Evolutionary conservation across 2,113 vertebrate species (phyloP).

Genomic region (Naja naja): DNA sequence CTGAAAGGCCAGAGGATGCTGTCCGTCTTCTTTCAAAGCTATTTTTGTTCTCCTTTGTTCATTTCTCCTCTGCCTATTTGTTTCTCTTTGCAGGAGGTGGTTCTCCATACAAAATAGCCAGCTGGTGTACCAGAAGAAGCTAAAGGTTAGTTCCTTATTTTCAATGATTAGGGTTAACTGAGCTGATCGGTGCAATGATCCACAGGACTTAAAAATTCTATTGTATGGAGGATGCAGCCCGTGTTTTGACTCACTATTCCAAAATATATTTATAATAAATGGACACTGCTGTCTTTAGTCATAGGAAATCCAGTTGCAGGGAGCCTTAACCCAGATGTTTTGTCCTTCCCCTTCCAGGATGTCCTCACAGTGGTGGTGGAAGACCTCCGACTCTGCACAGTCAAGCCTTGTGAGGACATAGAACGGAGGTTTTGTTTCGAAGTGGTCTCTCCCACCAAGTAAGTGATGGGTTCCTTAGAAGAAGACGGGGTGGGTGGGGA

Average conservation of each 20-base stretch:
- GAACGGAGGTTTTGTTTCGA: constrained; percentile 98
- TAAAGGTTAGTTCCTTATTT: constrained; percentile 78
- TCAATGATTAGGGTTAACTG: background rate
- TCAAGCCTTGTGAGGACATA: constrained; percentile 94
- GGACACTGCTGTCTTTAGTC: background rate
- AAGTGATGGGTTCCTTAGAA: constrained; percentile 55
- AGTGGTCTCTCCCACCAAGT: constrained; percentile 96
- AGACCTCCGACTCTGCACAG: constrained; percentile 90
- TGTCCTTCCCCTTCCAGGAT: constrained; percentile 70
- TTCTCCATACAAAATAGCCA: constrained; percentile 99
- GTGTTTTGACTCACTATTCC: background rate
- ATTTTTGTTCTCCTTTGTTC: background rate
- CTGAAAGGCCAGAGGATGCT: background rate
- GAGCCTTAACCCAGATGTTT: background rate
- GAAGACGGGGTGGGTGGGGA: background rate
- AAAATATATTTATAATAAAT: background rate
- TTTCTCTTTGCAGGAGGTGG: constrained; percentile 81
- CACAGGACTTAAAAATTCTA: background rate
- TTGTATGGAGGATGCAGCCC: too few relatives aligned
- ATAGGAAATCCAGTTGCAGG: background rate
- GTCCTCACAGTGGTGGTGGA: constrained; percentile 94
- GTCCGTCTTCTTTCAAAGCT: background rate
- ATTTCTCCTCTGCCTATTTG: background rate
- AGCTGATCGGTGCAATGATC: background rate
- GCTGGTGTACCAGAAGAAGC: constrained; percentile 98